Conservation (phyloP, 2,888 invertebrate species). For the Lasioglossum zephyrum region DNA sequence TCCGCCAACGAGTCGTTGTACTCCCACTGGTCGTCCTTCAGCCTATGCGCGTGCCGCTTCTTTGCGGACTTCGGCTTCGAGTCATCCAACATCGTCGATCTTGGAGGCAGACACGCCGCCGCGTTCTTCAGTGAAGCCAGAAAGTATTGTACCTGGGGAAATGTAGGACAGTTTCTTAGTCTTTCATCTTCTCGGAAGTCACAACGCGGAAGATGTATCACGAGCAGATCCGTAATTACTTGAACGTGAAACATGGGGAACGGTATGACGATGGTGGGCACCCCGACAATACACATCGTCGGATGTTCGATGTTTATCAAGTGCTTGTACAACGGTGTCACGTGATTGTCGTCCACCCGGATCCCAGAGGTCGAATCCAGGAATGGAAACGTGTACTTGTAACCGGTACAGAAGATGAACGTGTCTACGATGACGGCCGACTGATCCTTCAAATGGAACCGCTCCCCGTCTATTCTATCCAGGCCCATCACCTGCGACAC, state of each 20-base stretch:
- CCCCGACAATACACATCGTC: constrained; percentile 91
- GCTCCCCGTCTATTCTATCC: constrained; percentile 84
- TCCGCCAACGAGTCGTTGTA: constrained; percentile 84
- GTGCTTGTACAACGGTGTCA: constrained; percentile 91
- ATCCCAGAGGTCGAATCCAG: constrained; percentile 88
- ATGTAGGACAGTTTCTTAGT: constrained; percentile 6
- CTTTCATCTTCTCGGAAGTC: neutral
- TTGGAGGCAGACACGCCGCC: constrained; percentile 87
- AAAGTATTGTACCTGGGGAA: constrained; percentile 87
- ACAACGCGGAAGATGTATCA: neutral
- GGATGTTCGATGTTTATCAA: constrained; percentile 91
- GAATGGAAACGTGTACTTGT: constrained; percentile 90
- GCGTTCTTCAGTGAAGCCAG: constrained; percentile 87
- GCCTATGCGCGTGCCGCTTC: constrained; percentile 83
- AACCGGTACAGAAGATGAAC: constrained; percentile 91
- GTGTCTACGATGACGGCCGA: constrained; percentile 87
- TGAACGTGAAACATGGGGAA: constrained; percentile 90
- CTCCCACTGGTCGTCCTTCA: constrained; percentile 83
- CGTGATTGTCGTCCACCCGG: constrained; percentile 87
- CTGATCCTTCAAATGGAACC: constrained; percentile 87
- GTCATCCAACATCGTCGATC: constrained; percentile 87
- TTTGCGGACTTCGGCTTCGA: constrained; percentile 85
- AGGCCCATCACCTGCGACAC: constrained; percentile 87
- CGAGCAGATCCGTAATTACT: constrained; percentile 82
- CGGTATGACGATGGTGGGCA: constrained; percentile 89